Percentiles rank a stretch among this genome's conserved stretches.
phyloP scores from a whole-genome alignment of 2,797 vertebrate species.

The Sebastes trivittatus region DNA sequence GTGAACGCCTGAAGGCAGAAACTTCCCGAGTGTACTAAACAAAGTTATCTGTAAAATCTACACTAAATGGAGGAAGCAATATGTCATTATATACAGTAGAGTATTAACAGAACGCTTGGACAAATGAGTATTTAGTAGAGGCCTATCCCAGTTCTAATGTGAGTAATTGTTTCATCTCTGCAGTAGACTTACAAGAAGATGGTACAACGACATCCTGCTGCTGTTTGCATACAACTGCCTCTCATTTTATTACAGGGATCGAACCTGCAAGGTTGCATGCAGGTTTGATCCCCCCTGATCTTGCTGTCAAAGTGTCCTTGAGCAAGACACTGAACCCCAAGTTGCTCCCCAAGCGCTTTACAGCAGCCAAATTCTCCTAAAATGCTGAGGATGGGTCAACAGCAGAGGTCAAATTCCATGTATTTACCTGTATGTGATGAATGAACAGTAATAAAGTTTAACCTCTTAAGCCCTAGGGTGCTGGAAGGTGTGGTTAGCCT shows the following conservation, averaged over 20 bases:
- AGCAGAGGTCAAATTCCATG: too few species aligned
- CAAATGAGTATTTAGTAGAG: conserved; percentile 23
- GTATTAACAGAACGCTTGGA: not conserved
- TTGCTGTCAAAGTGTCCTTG: too few species aligned
- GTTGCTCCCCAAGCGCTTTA: too few species aligned
- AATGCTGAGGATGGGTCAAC: too few species aligned
- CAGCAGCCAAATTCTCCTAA: too few species aligned
- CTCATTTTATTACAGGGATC: not conserved
- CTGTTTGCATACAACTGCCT: not conserved
- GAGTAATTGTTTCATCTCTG: not conserved
- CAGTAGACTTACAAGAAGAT: not conserved
- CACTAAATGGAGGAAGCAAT: not conserved
- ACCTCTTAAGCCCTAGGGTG: too few species aligned
- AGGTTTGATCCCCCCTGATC: too few species aligned
- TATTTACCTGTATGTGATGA: too few species aligned
- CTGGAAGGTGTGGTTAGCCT: too few species aligned
- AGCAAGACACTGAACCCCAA: too few species aligned
- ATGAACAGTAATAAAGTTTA: too few species aligned
- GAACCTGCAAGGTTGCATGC: too few species aligned
- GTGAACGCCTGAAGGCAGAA: conserved; percentile 17
- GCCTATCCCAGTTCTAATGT: not conserved
- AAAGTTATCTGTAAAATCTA: conserved; percentile 42
- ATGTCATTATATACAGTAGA: conserved; percentile 7
- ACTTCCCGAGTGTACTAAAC: conserved; percentile 15
- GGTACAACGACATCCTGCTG: not conserved